Evolutionary conservation across 2,888 invertebrate species (phyloP), one percentile per base, ranked within the genome.

Genomic region (Cloeon dipterum): DNA sequence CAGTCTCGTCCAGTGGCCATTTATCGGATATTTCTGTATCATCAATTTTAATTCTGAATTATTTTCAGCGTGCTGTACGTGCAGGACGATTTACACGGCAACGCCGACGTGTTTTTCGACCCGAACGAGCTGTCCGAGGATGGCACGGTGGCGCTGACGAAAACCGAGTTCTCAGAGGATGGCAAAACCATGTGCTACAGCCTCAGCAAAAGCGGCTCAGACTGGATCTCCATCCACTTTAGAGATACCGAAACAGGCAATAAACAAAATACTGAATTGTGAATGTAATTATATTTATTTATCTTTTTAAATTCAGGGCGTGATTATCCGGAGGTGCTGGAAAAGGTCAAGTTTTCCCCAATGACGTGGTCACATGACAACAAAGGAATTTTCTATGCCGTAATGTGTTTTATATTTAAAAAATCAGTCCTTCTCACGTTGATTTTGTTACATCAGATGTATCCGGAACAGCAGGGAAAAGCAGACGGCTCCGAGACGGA

Each of bases 311-410:
- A 14, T 16, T 38, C 20, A 59, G 81, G 81, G 37, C 65, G 82
- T 52, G 85, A 93, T 51, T 78, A 83, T 46, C 70, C 77, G 11
- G 96, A 98, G 55, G 66, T 73, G n/a, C 61, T 98, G 43, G 73
- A 78, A 49, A 82, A 85, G 54, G 82, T 93, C 0, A 94, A 94
- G 57, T 94, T 83, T 56, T 81, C 89, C 2, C 67, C 74, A 11
- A 70, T 94, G 58, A 68, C 83, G 1, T 98, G 94, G 94, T 86
- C 86, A 20, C 85, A 86, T 52, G 93, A 96, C 57, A 77, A 91
- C 55, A 71, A 74, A 50, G 96, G 96, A 32, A 67, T 96, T 46
- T 96, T 98, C 59, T 98, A 96, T 57, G 79, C 78, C 39, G 79
- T 77, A 59, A 63, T 65, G 58, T 39, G 34, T 20, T 20, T 35